Percentiles rank a stretch among this genome's conserved stretches.
These are phyloP conservation scores for Arenaria interpres DNA, from an alignment of 2,113 vertebrate species.

Conservation along the genomic window DNA sequence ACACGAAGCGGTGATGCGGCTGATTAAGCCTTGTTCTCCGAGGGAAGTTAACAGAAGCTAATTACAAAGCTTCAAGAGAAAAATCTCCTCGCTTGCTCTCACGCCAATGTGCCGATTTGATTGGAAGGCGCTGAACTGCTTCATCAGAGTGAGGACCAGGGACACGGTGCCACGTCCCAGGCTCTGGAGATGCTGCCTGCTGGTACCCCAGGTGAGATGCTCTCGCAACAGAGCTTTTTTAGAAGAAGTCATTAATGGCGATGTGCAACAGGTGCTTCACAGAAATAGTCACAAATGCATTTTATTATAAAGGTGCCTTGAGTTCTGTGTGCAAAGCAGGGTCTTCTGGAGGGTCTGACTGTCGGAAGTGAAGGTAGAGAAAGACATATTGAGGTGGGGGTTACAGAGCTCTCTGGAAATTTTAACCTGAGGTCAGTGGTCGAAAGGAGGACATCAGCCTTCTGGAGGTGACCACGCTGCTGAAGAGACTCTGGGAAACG, in stretches of 20 bases:
- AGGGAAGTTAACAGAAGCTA: not conserved
- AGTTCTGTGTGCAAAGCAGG: not conserved
- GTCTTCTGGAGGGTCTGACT: not conserved
- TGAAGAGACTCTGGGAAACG: too few relatives aligned
- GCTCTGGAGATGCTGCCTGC: not conserved
- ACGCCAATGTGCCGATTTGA: rapidly evolving
- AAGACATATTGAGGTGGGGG: not conserved
- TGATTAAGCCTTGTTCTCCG: not conserved
- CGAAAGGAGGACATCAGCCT: too few relatives aligned
- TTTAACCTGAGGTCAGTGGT: too few relatives aligned
- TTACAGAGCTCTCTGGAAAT: too few relatives aligned
- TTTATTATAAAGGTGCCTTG: not conserved
- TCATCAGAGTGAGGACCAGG: not conserved
- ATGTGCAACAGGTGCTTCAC: not conserved
- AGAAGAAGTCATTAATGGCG: not conserved
- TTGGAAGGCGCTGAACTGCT: not conserved
- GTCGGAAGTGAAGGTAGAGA: not conserved
- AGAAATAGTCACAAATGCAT: not conserved
- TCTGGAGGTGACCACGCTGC: too few relatives aligned
- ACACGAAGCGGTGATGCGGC: not conserved
- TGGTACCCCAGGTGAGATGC: not conserved
- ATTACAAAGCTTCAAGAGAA: not conserved
- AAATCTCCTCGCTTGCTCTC: not conserved
- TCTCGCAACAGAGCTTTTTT: not conserved
- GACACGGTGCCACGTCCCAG: rapidly evolving